Percentiles rank a stretch among this genome's conserved stretches.
These are phyloP conservation scores for Esperia sulphurella DNA, from an alignment of 2,888 invertebrate genomes.

Conservation along the genomic window DNA sequence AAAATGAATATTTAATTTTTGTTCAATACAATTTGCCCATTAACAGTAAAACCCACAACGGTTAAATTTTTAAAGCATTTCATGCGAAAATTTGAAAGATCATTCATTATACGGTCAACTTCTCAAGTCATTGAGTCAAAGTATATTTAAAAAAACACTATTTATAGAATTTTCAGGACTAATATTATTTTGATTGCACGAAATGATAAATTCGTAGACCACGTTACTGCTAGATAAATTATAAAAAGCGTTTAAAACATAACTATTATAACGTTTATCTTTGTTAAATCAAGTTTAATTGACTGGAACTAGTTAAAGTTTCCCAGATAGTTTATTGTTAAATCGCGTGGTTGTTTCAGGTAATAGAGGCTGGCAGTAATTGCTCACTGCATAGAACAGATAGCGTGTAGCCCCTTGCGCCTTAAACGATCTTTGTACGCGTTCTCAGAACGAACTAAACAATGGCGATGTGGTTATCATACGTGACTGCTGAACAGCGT, in stretches of 20 bases:
- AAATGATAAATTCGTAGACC: too few species aligned
- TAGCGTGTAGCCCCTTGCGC: slow-evolving; percentile 14
- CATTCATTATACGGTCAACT: too few species aligned
- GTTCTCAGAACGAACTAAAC: slow-evolving; percentile 2
- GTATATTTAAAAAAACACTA: too few species aligned
- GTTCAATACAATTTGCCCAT: too few species aligned
- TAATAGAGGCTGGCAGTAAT: slow-evolving; percentile 46
- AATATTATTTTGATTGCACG: too few species aligned
- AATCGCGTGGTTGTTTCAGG: slow-evolving; percentile 46
- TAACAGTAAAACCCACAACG: too few species aligned
- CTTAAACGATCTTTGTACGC: slow-evolving; percentile 5
- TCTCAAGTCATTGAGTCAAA: too few species aligned
- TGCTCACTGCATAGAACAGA: slow-evolving; percentile 33
- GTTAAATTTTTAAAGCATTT: too few species aligned
- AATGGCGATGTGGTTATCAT: slow-evolving; percentile 7
- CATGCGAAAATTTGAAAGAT: too few species aligned
- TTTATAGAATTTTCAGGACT: too few species aligned
- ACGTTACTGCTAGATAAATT: too few species aligned
- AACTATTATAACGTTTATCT: not conserved
- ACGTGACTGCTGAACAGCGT: not conserved
- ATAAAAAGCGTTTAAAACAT: not conserved
- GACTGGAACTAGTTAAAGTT: slow-evolving; percentile 15
- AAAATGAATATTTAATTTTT: too few species aligned
- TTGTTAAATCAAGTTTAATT: slow-evolving; percentile 8
- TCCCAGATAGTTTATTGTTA: slow-evolving; percentile 39